Evolutionary conservation across 2,797 vertebrate species (phyloP).

Genomic region (Aeoliscus strigatus): DNA sequence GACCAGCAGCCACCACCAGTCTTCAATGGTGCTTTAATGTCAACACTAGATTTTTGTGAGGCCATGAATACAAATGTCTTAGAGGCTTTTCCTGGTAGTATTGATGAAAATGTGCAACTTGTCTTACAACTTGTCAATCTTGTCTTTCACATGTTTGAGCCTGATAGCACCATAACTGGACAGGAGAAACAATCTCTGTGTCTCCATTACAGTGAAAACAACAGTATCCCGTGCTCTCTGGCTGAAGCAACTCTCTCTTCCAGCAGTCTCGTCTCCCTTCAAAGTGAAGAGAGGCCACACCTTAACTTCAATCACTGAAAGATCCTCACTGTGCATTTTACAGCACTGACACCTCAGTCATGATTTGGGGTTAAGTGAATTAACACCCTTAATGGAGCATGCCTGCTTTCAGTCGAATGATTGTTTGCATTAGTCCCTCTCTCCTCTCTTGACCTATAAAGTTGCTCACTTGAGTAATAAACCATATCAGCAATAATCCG

Average conservation of each 20-base stretch:
- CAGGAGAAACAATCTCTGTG: too few species aligned
- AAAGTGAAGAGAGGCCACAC: conserved; percentile 60
- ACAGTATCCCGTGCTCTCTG: conserved; percentile 8
- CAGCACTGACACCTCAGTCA: neutral
- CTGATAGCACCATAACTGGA: too few species aligned
- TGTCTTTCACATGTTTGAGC: too few species aligned
- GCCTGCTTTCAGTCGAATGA: neutral
- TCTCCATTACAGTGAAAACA: too few species aligned
- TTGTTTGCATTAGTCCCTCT: neutral
- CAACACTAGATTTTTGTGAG: too few species aligned
- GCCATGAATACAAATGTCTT: too few species aligned
- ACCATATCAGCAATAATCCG: conserved; percentile 8
- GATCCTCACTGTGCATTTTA: conserved; percentile 75
- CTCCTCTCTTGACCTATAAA: neutral
- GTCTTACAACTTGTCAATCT: too few species aligned
- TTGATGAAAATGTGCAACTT: too few species aligned
- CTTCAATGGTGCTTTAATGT: too few species aligned
- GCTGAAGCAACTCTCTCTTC: neutral
- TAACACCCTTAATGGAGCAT: neutral
- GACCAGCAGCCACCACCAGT: too few species aligned
- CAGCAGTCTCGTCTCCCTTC: conserved; percentile 11
- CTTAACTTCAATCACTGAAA: conserved; percentile 68
- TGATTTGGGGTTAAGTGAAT: neutral
- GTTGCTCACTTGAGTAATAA: conserved; percentile 5
- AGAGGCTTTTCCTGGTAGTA: too few species aligned